Evolutionary conservation across 1,140 invertebrate species (phyloP), one percentile per base, ranked within the genome.

Genomic region (Zaprionus inermis): DNA sequence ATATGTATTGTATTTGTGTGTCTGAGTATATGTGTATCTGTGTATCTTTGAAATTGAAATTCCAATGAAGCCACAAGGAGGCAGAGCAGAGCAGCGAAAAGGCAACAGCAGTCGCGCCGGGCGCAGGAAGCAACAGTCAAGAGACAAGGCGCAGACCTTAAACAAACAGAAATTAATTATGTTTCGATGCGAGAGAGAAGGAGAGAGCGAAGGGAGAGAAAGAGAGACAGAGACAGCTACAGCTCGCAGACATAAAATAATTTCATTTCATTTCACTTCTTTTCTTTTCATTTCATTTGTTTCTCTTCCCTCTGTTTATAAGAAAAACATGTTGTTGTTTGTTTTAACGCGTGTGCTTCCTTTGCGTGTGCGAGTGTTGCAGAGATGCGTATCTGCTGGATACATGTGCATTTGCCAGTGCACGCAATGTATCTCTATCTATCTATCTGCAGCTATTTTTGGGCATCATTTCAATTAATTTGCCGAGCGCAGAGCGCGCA

Each of bases 161-260:
- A 91, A 79, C 88, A 91, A 91, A 91, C 88, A 91, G 78, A 91
- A 91, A 91, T 91, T 91, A 91, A 91, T 91, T 91, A 91, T 91
- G 88, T 88, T 91, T 81, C 85, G 85, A 90, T 90, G 79, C 54
- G 68, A 61, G 51, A 72, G 20, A 64, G 60, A 73, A 32, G 24
- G n/a, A 58, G n/a, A 32, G 12, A 44, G 22, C 20, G 7, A 24
- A n/a, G 3, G 55, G 58, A 34, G 36, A 58, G 28, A 18, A 18
- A 7, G 1, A 61, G 56, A 55, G 44, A 59, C 20, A 78, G 30
- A 11, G n/a, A 46, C 51, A 73, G 54, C 51, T 54, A 44, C 69
- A 72, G 57, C 41, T 55, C 7, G 66, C 75, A 67, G 76, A 86
- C 88, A 82, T 88, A 77, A 86, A 88, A 88, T 88, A 71, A 88